Evolutionary conservation across 2,113 vertebrate species (phyloP), one percentile per base, ranked within the genome.

Genomic region (Mirza zaza): DNA sequence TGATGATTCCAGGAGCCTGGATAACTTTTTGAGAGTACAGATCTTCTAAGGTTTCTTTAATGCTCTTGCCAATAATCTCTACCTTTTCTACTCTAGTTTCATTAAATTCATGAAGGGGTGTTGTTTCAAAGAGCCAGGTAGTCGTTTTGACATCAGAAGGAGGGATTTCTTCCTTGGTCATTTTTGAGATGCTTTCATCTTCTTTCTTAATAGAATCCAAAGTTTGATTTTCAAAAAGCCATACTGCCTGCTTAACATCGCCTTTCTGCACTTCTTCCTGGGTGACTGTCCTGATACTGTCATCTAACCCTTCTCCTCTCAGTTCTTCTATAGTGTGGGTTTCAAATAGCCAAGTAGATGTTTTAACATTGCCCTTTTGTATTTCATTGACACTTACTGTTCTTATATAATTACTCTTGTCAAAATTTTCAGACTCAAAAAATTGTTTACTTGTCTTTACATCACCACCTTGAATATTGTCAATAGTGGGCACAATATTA

Each of bases 61-160:
- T 97, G 48, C 98, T 99, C 97, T 99, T 99, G 20, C 99, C 99
- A 77, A 99, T 81, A 83, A 99, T 99, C 98, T 99, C 99, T 45
- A 98, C 98, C 96, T 98, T 99, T 95, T 99, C 99, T 48, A 98
- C 91, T 94, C 80, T 98, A 36, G 95, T 98, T 95, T 99, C 99
- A 97, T 99, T 99, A 98, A 99, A 99, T 95, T 99, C 98, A 71
- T 99, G 98, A 82, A 99, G 98, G 25, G 99, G 99, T 80, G 99
- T 99, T 4, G 99, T 99, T 98, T 99, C 99, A 99, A 99, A 99
- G 81, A 99, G 99, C 99, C 99, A 99, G 0, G 99, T 99, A 88
- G 99, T 99, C 83, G 99, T 99, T 97, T 99, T 99, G 29, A 99
- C 99, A 96, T 99, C 99, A 1, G 98, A 99, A 97, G 98, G 98